Evolutionary conservation across 2,113 vertebrate genomes (phyloP).

Genomic region (Addax nasomaculatus): DNA sequence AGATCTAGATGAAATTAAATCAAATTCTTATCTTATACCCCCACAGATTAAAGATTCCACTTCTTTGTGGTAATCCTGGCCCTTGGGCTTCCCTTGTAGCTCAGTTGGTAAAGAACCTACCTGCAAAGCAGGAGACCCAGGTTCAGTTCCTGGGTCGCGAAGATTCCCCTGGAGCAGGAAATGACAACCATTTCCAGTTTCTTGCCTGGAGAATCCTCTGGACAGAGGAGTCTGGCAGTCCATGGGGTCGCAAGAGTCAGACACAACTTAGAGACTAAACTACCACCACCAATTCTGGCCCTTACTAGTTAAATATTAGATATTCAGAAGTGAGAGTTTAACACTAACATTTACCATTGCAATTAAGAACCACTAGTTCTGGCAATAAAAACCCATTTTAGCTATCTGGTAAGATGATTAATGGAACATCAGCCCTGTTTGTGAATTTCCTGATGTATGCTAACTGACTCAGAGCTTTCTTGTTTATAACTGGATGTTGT

Average conservation of each 20-base stretch:
- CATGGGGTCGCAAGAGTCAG: not conserved
- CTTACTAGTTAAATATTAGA: not conserved
- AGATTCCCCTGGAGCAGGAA: not conserved
- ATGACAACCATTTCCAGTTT: not conserved
- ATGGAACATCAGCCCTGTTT: not conserved
- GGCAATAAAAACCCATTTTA: not conserved
- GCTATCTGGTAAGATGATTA: not conserved
- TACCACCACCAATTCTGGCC: not conserved
- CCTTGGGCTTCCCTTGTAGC: not conserved
- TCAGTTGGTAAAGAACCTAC: not conserved
- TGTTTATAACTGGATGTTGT: not conserved
- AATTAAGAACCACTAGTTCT: not conserved
- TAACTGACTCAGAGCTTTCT: not conserved
- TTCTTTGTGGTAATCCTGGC: not conserved
- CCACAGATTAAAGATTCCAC: no score
- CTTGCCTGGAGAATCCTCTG: not conserved
- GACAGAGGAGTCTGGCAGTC: not conserved
- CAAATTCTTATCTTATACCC: not conserved
- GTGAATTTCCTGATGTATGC: not conserved
- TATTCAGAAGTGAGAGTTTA: not conserved
- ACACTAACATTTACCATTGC: not conserved
- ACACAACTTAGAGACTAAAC: not conserved
- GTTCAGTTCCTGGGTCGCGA: fast-evolving
- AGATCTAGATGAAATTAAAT: not conserved
- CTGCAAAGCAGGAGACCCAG: not conserved